Percentiles rank a stretch among this genome's conserved stretches.
Conservation (phyloP, 2,113 vertebrate species). For the Daubentonia madagascariensis region DNA sequence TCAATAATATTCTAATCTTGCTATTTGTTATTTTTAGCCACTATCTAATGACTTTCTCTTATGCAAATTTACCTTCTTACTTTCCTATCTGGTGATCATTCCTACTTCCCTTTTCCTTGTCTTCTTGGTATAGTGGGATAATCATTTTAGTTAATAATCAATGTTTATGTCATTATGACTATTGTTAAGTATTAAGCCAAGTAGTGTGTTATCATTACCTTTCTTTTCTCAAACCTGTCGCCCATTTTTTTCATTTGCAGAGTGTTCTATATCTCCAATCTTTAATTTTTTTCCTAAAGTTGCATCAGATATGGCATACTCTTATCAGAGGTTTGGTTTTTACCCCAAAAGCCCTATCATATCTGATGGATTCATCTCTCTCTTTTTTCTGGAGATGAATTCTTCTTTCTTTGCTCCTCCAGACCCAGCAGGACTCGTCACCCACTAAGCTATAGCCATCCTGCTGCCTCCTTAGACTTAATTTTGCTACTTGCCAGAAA, state of each 20-base stretch:
- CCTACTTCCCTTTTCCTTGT: neutral
- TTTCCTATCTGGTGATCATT: neutral
- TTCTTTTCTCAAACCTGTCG: neutral
- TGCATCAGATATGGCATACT: neutral
- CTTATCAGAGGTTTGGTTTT: neutral
- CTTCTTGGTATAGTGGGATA: neutral
- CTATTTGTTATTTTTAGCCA: neutral
- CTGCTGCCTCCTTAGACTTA: neutral
- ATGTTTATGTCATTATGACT: neutral
- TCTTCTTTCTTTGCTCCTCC: neutral
- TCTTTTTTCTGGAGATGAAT: neutral
- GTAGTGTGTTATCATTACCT: neutral
- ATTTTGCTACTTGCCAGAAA: neutral
- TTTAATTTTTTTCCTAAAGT: neutral
- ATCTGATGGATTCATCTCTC: neutral
- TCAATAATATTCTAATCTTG: neutral
- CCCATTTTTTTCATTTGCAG: neutral
- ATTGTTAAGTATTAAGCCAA: neutral
- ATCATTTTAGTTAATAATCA: neutral
- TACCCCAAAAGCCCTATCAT: neutral
- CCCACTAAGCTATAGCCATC: neutral
- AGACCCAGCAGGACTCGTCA: neutral
- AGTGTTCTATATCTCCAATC: neutral
- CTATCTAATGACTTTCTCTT: neutral
- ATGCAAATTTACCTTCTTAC: neutral